phyloP scores from a whole-genome alignment of 2,888 invertebrate genomes.

The Clunio marinus region DNA sequence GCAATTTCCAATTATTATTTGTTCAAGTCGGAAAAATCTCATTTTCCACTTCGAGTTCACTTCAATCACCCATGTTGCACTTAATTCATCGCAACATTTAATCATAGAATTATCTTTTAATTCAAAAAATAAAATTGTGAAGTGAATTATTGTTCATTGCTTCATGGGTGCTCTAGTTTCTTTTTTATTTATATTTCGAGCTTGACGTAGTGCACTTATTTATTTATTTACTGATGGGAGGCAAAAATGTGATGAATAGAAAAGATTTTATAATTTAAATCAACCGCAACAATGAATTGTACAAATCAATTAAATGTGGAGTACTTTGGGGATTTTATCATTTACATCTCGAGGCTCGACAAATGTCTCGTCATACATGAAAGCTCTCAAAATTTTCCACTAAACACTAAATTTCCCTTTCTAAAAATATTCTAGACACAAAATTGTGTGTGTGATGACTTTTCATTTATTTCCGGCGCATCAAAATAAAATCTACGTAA shows the following conservation, averaged over 20 bases:
- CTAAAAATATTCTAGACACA: background rate
- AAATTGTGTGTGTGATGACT: background rate
- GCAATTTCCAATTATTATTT: too few species aligned
- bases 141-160: too few species aligned
- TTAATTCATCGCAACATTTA: too few species aligned
- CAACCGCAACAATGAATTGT: background rate
- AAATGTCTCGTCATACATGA: conserved; percentile 7
- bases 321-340: too few species aligned
- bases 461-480: conserved; percentile 21
- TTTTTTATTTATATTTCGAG: too few species aligned
- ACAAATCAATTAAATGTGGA: conserved; percentile 6
- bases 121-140: too few species aligned
- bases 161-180: too few species aligned
- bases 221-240: background rate
- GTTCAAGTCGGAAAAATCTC: too few species aligned
- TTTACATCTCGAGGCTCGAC: too few species aligned
- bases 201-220: background rate
- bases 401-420: conserved; percentile 26
- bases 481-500: conserved; percentile 7
- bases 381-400: conserved; percentile 5
- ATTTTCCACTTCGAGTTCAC: too few species aligned
- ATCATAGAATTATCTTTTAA: too few species aligned
- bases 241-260: background rate
- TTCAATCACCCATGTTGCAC: too few species aligned
- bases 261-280: conserved; percentile 3